Conservation (phyloP, 2,888 invertebrate species). For the Anodontia alba region DNA sequence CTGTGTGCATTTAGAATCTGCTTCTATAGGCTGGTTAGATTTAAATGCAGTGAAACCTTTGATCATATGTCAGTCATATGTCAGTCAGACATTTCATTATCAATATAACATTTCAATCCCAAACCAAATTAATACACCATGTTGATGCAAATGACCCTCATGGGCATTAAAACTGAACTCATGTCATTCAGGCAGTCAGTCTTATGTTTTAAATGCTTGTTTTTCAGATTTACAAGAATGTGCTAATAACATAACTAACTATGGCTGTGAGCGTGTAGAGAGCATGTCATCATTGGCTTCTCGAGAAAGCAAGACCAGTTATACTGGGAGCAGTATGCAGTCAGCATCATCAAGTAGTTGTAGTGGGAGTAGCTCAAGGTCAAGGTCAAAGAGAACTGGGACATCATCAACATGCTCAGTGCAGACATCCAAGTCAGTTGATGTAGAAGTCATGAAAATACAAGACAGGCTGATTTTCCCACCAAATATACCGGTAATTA, state of each 20-base stretch:
- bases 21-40: too few species aligned
- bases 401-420: conserved; percentile 54
- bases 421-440: conserved; percentile 67
- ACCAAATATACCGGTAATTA: conserved; percentile 77
- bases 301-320: conserved; percentile 54
- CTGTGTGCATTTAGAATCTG: too few species aligned
- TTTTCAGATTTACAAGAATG: conserved; percentile 72
- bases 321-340: conserved; percentile 49
- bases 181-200: too few species aligned
- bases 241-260: conserved; percentile 75
- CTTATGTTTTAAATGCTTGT: too few species aligned
- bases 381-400: conserved; percentile 51
- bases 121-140: too few species aligned
- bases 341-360: conserved; percentile 51
- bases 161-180: too few species aligned
- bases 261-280: conserved; percentile 73
- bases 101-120: too few species aligned
- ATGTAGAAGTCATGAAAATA: conserved; percentile 79
- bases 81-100: too few species aligned
- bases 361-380: conserved; percentile 49
- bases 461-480: conserved; percentile 81
- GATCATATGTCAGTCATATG: too few species aligned
- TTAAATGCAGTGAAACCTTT: too few species aligned
- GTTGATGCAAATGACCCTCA: too few species aligned
- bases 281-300: conserved; percentile 74